These are phyloP conservation scores for Ophioninae sp. DNA, from an alignment of 2,888 invertebrate genomes.

Conservation along the genomic window DNA sequence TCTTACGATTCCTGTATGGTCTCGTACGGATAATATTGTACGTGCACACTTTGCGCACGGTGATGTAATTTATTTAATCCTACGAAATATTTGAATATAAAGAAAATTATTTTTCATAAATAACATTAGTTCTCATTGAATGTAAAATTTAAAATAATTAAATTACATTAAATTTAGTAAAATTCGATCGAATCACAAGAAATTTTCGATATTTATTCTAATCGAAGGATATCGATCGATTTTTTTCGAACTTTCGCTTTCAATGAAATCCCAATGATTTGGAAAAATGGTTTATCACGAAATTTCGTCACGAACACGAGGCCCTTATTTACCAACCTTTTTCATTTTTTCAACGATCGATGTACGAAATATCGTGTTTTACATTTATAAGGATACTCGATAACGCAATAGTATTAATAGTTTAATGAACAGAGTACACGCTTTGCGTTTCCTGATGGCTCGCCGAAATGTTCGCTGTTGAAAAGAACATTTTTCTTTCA, in stretches of 20 bases:
- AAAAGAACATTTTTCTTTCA: slow-evolving; percentile 17
- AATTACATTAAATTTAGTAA: neutral
- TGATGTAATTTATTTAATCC: slow-evolving; percentile 33
- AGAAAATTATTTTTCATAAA: slow-evolving; percentile 20
- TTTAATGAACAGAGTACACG: slow-evolving; percentile 37
- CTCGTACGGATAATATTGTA: neutral
- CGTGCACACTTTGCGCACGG: slow-evolving; percentile 3
- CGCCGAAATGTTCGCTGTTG: slow-evolving; percentile 31
- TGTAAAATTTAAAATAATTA: slow-evolving; percentile 2
- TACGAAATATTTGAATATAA: neutral
- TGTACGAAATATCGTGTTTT: slow-evolving; percentile 36
- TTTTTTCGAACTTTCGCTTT: neutral
- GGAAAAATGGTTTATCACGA: slow-evolving; percentile 1
- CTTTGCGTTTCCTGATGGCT: slow-evolving; percentile 45
- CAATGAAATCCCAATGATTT: slow-evolving; percentile 1
- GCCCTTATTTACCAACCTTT: slow-evolving; percentile 20
- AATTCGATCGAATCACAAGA: neutral
- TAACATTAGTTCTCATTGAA: slow-evolving; percentile 1
- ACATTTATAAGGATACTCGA: slow-evolving; percentile 41
- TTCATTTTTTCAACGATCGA: slow-evolving; percentile 29
- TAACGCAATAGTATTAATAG: slow-evolving; percentile 62
- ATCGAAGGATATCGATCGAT: neutral
- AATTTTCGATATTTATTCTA: neutral
- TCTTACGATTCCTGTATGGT: slow-evolving; percentile 7
- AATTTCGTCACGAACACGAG: slow-evolving; percentile 15